A percentile compares a stretch with the other conserved stretches of the same genome.
These are phyloP conservation scores for Xanthorhoe designata DNA, from an alignment of 2,888 invertebrate species.

Conservation along the genomic window DNA sequence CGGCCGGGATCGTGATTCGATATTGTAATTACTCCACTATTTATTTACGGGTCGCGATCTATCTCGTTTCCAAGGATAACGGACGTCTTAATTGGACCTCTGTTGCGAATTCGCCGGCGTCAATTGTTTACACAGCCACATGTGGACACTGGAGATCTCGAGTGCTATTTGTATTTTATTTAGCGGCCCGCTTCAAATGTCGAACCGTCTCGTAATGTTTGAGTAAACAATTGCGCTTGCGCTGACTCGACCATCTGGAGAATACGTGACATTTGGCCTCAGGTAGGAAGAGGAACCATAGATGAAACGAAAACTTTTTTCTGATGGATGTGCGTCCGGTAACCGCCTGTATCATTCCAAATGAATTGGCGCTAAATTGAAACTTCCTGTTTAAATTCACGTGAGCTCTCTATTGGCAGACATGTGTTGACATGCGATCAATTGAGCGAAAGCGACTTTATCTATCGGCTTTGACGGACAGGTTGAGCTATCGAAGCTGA, in stretches of 20 bases:
- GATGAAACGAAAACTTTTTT: constrained; percentile 70
- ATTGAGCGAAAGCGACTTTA: constrained; percentile 77
- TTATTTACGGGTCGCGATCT: constrained; percentile 73
- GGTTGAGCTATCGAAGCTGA: constrained; percentile 64
- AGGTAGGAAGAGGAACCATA: constrained; percentile 62
- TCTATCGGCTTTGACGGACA: constrained; percentile 73
- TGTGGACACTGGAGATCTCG: constrained; percentile 73
- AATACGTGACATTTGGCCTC: constrained; percentile 79
- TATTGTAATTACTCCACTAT: constrained; percentile 80
- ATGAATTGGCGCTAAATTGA: constrained; percentile 83
- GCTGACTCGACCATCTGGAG: constrained; percentile 84
- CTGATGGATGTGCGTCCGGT: constrained; percentile 69
- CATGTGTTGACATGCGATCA: constrained; percentile 78
- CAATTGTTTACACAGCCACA: constrained; percentile 71
- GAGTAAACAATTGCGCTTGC: constrained; percentile 75
- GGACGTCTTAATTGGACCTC: constrained; percentile 79
- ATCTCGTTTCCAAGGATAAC: constrained; percentile 77
- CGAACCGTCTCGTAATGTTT: constrained; percentile 84
- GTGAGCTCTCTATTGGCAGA: constrained; percentile 71
- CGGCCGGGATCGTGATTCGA: constrained; percentile 77
- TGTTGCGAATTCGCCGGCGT: constrained; percentile 73
- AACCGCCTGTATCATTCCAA: constrained; percentile 72
- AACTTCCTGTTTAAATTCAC: constrained; percentile 82
- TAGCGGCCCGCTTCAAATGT: constrained; percentile 84
- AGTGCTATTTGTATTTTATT: constrained; percentile 82